Evolutionary conservation across 2,113 vertebrate species (phyloP).

Genomic region (Glaucomys volans): DNA sequence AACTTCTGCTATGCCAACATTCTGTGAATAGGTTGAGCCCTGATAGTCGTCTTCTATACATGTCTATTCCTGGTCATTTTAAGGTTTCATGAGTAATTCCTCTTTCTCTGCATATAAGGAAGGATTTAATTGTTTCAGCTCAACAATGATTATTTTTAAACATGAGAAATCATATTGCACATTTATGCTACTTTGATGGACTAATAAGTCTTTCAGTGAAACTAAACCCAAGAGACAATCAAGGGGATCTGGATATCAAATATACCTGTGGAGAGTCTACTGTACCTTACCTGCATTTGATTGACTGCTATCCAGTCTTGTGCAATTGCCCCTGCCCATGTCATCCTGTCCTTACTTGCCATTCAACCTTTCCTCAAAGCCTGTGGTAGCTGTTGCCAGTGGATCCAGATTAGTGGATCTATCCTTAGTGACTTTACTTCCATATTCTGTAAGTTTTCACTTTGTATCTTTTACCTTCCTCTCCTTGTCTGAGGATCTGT

Average conservation of each 20-base stretch:
- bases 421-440: neutral
- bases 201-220: neutral
- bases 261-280: neutral
- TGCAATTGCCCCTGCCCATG: neutral
- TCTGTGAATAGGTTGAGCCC: neutral
- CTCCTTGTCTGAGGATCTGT: neutral
- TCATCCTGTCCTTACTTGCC: neutral
- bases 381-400: neutral
- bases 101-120: neutral
- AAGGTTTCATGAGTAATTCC: neutral
- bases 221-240: neutral
- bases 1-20: neutral
- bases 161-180: neutral
- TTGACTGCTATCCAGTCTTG: neutral
- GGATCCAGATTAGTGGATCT: neutral
- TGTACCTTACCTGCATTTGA: neutral
- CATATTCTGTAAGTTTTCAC: neutral
- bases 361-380: neutral
- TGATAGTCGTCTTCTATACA: neutral
- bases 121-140: neutral
- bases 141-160: neutral
- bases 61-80: neutral
- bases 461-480: neutral
- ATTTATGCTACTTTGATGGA: neutral
- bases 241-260: neutral